phyloP scores from a whole-genome alignment of 2,888 invertebrate genomes.

The Gandaritis pyraliata region DNA sequence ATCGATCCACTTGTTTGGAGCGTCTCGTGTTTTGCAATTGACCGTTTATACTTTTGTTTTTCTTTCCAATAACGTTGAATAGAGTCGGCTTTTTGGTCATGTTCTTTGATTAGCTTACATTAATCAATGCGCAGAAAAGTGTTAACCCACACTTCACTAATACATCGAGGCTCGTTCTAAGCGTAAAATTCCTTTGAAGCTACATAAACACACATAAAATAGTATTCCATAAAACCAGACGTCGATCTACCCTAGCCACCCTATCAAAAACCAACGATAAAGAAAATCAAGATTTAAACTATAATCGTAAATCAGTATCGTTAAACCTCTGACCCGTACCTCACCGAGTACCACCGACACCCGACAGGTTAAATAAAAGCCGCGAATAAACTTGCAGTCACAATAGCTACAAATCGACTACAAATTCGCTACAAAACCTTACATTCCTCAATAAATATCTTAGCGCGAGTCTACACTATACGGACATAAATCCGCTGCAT shows the following conservation, averaged over 20 bases:
- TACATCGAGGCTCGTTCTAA: too few species aligned
- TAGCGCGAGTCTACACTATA: slow-evolving; percentile 52
- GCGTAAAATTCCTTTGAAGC: neutral
- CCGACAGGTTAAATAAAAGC: slow-evolving; percentile 32
- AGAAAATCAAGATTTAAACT: slow-evolving; percentile 11
- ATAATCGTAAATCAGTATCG: slow-evolving; percentile 24
- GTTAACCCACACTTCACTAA: too few species aligned
- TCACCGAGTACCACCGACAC: neutral
- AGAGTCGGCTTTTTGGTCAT: too few species aligned
- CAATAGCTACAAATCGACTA: slow-evolving; percentile 58
- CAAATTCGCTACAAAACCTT: slow-evolving; percentile 66
- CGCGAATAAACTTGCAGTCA: slow-evolving; percentile 32
- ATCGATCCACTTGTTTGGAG: slow-evolving; percentile 58
- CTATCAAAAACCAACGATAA: slow-evolving; percentile 5
- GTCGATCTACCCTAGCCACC: neutral
- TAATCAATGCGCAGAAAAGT: too few species aligned
- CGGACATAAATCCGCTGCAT: slow-evolving; percentile 57
- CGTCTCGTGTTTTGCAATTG: slow-evolving; percentile 33
- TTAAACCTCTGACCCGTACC: slow-evolving; percentile 20
- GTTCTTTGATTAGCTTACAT: too few species aligned
- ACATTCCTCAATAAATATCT: slow-evolving; percentile 64
- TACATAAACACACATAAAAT: neutral
- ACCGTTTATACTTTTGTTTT: slow-evolving; percentile 43
- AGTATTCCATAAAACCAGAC: neutral
- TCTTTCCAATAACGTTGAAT: slow-evolving; percentile 22